Evolutionary conservation across 2,797 vertebrate genomes (phyloP), one percentile per base, ranked within the genome.

Genomic region (Amphiprion clarkii): DNA sequence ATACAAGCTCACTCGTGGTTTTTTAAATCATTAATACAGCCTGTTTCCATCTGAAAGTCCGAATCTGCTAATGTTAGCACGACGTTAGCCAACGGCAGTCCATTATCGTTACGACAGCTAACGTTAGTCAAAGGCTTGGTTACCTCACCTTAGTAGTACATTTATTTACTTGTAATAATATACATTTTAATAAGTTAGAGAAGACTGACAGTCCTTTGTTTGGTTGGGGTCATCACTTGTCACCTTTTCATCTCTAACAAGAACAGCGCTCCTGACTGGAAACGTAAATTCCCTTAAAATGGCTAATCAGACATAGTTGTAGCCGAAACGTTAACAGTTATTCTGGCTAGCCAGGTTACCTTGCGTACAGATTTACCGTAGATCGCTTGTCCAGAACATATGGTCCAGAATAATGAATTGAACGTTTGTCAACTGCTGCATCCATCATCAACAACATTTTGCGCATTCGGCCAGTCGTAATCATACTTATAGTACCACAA

Each of bases 1-100:
- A 2, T 29, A 23, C 4, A 14, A 6, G 0, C 11, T 11, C 1
- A 66, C 0, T 0, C 1, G 1, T 17, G 7, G 3, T 10, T 0
- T 16, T 19, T 59, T 36, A 3, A 39, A 82, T 36, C 5, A 62
- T 4, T 6, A 36, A 25, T 8, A 25, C 9, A 1, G 0, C 0
- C 3, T 71, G 53, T 76, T 73, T 62, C 0, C 40, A 39, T 80
- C 83, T 66, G n/a, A 65, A 79, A 54, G 44, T 66, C 56, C 19
- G 31, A 8, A 40, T 4, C 23, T 1, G 71, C 60, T 70, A 57
- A 67, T 59, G 21, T 78, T 87, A 82, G 83, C 78, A 66, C 16
- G 39, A 52, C 39, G 64, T 79, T 86, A 82, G 83, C 78, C 64
- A 84, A 80, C 82, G 65, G 61, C 5, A 72, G 57, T 57, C 52